Conservation (phyloP, 2,113 vertebrate species). For the Macquaria australasica region DNA sequence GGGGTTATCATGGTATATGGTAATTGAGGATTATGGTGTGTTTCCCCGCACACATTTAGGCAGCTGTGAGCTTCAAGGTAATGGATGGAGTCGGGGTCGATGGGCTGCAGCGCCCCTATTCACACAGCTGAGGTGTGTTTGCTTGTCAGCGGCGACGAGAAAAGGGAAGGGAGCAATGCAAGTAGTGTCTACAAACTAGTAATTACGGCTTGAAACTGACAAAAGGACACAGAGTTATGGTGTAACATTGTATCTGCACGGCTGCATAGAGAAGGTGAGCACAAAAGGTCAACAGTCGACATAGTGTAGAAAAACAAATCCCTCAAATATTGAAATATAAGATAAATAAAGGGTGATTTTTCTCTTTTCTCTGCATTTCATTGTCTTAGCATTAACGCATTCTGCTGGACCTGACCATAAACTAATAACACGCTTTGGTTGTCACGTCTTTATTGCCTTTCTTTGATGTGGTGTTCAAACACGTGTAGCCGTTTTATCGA, state of each 20-base stretch:
- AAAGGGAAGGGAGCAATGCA: slow-evolving; percentile 21
- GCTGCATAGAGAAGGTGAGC: not conserved
- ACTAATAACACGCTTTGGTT: slow-evolving; percentile 11
- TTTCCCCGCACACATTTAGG: slow-evolving; percentile 48
- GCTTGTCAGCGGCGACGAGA: slow-evolving; percentile 11
- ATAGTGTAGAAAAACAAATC: not conserved
- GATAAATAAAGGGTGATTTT: not conserved
- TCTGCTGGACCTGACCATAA: not conserved
- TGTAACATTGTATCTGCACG: slow-evolving; percentile 5
- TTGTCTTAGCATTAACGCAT: not conserved
- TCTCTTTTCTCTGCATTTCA: not conserved
- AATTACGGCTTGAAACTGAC: slow-evolving; percentile 33
- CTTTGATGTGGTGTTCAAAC: slow-evolving; percentile 45
- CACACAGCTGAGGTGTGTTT: slow-evolving; percentile 45
- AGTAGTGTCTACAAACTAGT: slow-evolving; percentile 5
- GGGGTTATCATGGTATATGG: slow-evolving; percentile 54
- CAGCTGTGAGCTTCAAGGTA: slow-evolving; percentile 50
- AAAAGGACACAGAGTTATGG: slow-evolving; percentile 22
- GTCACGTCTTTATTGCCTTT: slow-evolving; percentile 6
- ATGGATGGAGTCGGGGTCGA: slow-evolving; percentile 61
- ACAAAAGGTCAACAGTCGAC: not conserved
- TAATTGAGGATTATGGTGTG: slow-evolving; percentile 62
- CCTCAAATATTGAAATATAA: not conserved
- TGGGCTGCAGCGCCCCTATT: slow-evolving; percentile 35
- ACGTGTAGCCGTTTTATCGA: slow-evolving; percentile 8